Percentiles rank a stretch among this genome's conserved stretches.
phyloP scores from a whole-genome alignment of 2,888 invertebrate genomes.

The Drosophila hamatofila region DNA sequence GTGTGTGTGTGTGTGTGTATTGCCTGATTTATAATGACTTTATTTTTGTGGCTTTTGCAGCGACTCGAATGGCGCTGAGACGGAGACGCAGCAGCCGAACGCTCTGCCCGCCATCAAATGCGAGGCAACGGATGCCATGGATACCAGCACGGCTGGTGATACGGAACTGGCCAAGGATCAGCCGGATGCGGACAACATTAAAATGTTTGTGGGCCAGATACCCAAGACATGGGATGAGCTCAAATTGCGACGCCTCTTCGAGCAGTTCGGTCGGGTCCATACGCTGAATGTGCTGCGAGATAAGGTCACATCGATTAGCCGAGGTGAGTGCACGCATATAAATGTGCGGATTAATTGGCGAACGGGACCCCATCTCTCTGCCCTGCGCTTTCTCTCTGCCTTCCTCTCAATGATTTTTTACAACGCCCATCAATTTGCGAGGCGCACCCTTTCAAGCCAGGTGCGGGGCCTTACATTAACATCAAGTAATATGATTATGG shows the following conservation, averaged over 20 bases:
- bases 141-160: conserved; percentile 35
- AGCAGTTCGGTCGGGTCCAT: conserved; percentile 97
- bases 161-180: conserved; percentile 87
- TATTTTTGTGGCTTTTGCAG: conserved; percentile 37
- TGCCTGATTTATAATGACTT: conserved; percentile 43
- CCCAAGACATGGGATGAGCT: conserved; percentile 98
- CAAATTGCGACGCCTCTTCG: conserved; percentile 96
- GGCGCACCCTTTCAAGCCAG: conserved; percentile 33
- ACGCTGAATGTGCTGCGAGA: conserved; percentile 99
- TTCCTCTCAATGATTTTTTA: conserved; percentile 68
- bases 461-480: conserved; percentile 45
- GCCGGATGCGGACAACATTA: conserved; percentile 99
- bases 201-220: conserved; percentile 99
- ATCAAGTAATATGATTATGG: conserved; percentile 75
- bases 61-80: conserved; percentile 29
- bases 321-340: conserved; percentile 90
- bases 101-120: conserved; percentile 43
- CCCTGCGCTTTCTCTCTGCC: not conserved
- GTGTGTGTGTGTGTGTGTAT: not conserved
- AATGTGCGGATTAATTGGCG: conserved; percentile 61
- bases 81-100: conserved; percentile 15
- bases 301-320: conserved; percentile 97
- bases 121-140: conserved; percentile 45
- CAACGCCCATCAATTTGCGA: conserved; percentile 67
- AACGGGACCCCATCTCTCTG: not conserved